Percentiles rank a stretch among this genome's conserved stretches.
These are phyloP conservation scores for Catostomus latipinnis DNA, from an alignment of 2,797 vertebrate species.

Conservation along the genomic window DNA sequence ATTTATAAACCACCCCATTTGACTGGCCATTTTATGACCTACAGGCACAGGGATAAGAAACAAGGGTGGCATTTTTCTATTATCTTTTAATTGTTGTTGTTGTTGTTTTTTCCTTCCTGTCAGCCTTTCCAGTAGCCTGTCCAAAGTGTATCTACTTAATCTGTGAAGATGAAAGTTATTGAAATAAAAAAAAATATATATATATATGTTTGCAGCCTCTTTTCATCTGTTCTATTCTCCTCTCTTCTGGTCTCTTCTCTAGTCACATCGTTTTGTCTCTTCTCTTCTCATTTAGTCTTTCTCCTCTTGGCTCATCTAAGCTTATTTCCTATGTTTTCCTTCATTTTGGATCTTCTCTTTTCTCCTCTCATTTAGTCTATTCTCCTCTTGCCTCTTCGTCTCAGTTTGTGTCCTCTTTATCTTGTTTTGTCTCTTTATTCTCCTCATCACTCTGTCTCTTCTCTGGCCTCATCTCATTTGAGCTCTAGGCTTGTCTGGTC, in stretches of 20 bases:
- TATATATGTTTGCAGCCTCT: not conserved
- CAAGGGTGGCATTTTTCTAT: not conserved
- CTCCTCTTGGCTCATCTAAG: too few species aligned
- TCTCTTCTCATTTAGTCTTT: too few species aligned
- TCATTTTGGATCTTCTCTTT: not conserved
- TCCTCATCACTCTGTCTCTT: not conserved
- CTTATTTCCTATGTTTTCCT: not conserved
- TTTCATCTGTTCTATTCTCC: not conserved
- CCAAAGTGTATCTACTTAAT: not conserved
- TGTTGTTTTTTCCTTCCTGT: conserved; percentile 22
- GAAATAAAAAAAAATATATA: not conserved
- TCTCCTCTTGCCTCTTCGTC: not conserved
- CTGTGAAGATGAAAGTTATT: not conserved
- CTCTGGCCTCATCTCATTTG: not conserved
- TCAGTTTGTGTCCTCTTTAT: not conserved
- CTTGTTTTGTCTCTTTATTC: not conserved
- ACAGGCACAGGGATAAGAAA: conserved; percentile 41
- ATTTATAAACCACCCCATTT: conserved; percentile 56
- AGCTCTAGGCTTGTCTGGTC: not conserved
- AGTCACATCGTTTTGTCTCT: not conserved
- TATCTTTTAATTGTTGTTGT: conserved; percentile 17
- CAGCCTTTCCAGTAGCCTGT: not conserved
- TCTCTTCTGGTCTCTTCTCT: not conserved
- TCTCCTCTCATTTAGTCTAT: not conserved
- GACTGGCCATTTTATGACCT: conserved; percentile 49